Evolutionary conservation across 2,113 vertebrate genomes (phyloP).

Genomic region (Cnemophilus loriae): DNA sequence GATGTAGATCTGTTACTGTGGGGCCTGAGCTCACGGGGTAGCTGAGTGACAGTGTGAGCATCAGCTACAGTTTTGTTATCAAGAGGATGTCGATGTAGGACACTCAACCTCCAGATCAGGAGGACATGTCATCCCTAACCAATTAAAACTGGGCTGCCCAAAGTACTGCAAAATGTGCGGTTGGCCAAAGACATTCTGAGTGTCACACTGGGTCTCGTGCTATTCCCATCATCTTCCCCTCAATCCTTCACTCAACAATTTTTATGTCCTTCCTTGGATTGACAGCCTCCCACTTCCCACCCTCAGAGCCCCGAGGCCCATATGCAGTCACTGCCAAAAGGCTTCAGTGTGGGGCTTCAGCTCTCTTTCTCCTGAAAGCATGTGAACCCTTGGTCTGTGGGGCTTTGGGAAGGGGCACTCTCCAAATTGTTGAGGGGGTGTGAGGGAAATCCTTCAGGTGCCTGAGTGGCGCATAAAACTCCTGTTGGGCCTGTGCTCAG

Average conservation of each 20-base stretch:
- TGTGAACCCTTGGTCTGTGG: neutral
- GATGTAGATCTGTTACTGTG: neutral
- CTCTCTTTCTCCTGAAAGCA: neutral
- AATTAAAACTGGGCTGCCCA: neutral
- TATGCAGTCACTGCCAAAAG: neutral
- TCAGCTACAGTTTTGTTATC: neutral
- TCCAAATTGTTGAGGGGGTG: neutral
- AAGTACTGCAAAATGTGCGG: neutral
- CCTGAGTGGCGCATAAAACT: neutral
- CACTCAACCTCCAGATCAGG: neutral
- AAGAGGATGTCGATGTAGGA: neutral
- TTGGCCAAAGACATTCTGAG: neutral
- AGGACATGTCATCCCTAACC: neutral
- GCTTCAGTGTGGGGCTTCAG: neutral
- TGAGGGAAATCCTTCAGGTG: neutral
- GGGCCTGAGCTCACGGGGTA: neutral
- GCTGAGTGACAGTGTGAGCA: neutral
- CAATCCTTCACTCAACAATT: neutral
- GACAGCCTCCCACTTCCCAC: neutral
- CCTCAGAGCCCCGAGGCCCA: neutral
- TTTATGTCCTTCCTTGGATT: neutral
- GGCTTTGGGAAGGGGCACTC: neutral
- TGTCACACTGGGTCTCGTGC: neutral
- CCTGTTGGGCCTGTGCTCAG: neutral
- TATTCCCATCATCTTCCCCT: neutral